Percentiles rank a stretch among this genome's conserved stretches.
phyloP scores from a whole-genome alignment of 2,113 vertebrate species.

The Maccullochella peelii region DNA sequence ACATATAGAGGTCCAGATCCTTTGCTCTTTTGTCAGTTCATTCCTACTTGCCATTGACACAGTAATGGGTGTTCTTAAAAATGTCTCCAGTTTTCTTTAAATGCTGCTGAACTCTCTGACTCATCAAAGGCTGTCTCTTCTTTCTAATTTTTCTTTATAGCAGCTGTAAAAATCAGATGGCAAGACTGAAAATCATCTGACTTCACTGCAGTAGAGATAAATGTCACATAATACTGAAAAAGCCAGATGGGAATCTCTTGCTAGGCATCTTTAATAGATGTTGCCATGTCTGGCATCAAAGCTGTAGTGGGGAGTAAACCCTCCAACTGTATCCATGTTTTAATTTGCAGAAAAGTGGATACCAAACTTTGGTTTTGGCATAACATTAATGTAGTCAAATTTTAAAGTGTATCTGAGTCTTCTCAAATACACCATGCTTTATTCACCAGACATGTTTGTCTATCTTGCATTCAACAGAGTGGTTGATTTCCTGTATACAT shows the following conservation, averaged over 20 bases:
- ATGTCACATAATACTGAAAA: not conserved
- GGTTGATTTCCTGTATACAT: too few species aligned
- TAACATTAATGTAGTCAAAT: not conserved
- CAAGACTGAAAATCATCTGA: not conserved
- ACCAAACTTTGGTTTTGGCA: not conserved
- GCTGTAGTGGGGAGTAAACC: not conserved
- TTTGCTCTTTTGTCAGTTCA: too few species aligned
- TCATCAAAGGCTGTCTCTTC: too few species aligned
- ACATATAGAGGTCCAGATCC: too few species aligned
- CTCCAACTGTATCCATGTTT: not conserved
- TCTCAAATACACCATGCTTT: too few species aligned
- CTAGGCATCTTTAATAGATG: not conserved
- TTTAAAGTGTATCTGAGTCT: not conserved
- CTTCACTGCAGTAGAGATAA: slow-evolving; percentile 1
- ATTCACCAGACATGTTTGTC: too few species aligned
- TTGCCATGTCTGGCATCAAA: not conserved
- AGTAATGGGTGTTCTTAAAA: too few species aligned
- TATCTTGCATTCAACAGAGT: too few species aligned
- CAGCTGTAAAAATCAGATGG: slow-evolving; percentile 7
- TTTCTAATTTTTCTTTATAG: not conserved
- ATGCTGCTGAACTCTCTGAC: too few species aligned
- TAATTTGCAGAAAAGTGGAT: not conserved
- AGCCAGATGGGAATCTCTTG: not conserved
- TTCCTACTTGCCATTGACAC: too few species aligned
- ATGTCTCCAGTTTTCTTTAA: too few species aligned